Conservation (phyloP, 2,888 invertebrate species). For the Trachelus troglodyta region DNA sequence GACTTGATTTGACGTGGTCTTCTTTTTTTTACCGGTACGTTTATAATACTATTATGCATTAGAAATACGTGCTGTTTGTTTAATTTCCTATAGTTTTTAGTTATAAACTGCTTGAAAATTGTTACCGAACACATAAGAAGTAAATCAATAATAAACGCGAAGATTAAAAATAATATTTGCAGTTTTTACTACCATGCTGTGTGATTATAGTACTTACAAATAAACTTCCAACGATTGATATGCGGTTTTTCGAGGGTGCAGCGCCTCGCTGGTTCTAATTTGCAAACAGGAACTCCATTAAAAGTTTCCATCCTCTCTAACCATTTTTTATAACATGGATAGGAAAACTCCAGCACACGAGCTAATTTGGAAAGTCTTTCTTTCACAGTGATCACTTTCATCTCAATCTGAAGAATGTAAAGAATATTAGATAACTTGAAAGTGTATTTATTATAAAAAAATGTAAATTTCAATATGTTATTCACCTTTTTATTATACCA, state of each 20-base stretch:
- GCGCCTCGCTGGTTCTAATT: slow-evolving; percentile 49
- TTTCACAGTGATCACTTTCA: slow-evolving; percentile 50
- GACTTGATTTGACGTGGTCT: background rate
- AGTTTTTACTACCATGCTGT: background rate
- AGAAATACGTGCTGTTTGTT: background rate
- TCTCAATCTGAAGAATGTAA: slow-evolving; percentile 40
- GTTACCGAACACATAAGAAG: background rate
- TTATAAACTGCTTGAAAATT: background rate
- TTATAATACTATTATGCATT: background rate
- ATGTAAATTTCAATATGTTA: background rate
- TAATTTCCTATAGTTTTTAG: background rate
- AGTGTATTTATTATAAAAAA: background rate
- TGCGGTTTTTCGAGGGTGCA: slow-evolving; percentile 51
- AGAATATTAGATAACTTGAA: background rate
- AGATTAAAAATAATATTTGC: background rate
- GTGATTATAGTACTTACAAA: slow-evolving; percentile 50
- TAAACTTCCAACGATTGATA: slow-evolving; percentile 61
- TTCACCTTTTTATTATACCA: slow-evolving; percentile 57
- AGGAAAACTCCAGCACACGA: slow-evolving; percentile 55
- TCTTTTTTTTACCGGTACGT: background rate
- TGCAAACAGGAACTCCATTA: slow-evolving; percentile 55
- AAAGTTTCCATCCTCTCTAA: slow-evolving; percentile 48
- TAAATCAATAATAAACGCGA: background rate
- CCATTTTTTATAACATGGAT: slow-evolving; percentile 58
- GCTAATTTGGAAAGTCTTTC: slow-evolving; percentile 57